phyloP scores from a whole-genome alignment of 1,140 invertebrate species.

The Megathymus violae region DNA sequence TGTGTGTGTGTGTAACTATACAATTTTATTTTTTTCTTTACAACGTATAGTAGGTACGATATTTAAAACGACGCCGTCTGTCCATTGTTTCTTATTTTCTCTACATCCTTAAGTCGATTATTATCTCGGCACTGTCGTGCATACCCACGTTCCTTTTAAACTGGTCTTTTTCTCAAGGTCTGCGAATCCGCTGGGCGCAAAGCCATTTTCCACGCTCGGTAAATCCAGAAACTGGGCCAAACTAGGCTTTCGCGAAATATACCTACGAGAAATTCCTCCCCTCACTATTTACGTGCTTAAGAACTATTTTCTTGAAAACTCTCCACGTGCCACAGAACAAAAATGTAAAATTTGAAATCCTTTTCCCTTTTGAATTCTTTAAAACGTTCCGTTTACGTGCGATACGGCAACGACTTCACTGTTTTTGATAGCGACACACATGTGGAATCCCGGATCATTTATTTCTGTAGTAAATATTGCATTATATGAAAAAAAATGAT shows the following conservation, averaged over 20 bases:
- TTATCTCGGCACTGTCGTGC: constrained; percentile 34
- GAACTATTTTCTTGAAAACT: constrained; percentile 71
- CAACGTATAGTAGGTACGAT: too few species aligned
- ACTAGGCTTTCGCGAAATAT: constrained; percentile 77
- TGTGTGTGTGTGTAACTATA: too few species aligned
- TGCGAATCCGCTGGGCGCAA: constrained; percentile 71
- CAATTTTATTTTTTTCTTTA: too few species aligned
- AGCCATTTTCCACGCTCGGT: constrained; percentile 77
- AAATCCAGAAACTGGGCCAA: constrained; percentile 79
- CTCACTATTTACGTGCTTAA: constrained; percentile 76
- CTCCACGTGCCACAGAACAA: constrained; percentile 63
- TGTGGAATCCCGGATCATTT: not conserved
- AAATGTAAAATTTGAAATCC: constrained; percentile 65
- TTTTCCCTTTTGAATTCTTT: constrained; percentile 49
- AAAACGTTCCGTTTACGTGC: constrained; percentile 34
- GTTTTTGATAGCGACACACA: constrained; percentile 25
- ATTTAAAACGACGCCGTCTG: not conserved
- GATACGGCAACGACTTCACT: constrained; percentile 25
- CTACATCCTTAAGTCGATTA: constrained; percentile 3
- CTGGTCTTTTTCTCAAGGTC: constrained; percentile 64
- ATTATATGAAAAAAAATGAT: too few species aligned
- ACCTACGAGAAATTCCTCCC: constrained; percentile 58
- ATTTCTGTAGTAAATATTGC: not conserved
- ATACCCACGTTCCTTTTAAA: constrained; percentile 46
- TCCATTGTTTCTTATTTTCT: not conserved